Evolutionary conservation across 1,140 invertebrate species (phyloP), one percentile per base, ranked within the genome.

Genomic region (Parasteatoda tepidariorum): DNA sequence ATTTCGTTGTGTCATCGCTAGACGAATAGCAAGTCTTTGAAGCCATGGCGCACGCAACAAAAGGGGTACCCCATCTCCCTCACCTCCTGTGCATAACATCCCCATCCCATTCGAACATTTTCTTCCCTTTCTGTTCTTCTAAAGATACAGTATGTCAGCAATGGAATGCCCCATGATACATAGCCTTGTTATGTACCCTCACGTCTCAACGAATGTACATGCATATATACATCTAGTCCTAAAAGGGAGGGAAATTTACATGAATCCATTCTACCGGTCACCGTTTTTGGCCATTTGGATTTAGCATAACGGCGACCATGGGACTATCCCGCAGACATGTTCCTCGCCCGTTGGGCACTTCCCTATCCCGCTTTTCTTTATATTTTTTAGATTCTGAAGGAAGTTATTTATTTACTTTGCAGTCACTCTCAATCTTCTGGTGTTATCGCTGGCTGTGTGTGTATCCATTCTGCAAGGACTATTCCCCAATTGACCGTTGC

Each of bases 401-500:
- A 48, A 38, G 76, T 79, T 79, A 79, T 79, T 79, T 79, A 79
- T 79, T 68, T 68, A 79, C 76, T 79, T 61, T 30, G 6, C 24
- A 33, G 30, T 57, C 48, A 26, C 28, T 30, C 64, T 68, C 76
- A 79, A 79, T 68, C 76, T 79, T 48, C 38, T 68, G 38, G 61
- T 78, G 73, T 76, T 76, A 76, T 76, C 73, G 62, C 15, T 34
- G 15, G 61, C 59, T 5, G 41, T 67, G 31, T 67, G 64, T 24
- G 34, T 33, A 48, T 13, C 73, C 71, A 74, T 74, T 61, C 30
- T 61, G 57, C 28, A 33, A n/a, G 31, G 31, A n/a, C 79, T 66
- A 83, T 83, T 83, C 81, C 81, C 81, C 68, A 83, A 83, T 83
- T 74, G 81, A 83, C 81, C 81, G 81, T 83, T 74, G 38, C 68